Base-by-base conservation (phyloP, 2,888 invertebrate genomes). In the Sinopyrophorus schimmeli region DNA sequence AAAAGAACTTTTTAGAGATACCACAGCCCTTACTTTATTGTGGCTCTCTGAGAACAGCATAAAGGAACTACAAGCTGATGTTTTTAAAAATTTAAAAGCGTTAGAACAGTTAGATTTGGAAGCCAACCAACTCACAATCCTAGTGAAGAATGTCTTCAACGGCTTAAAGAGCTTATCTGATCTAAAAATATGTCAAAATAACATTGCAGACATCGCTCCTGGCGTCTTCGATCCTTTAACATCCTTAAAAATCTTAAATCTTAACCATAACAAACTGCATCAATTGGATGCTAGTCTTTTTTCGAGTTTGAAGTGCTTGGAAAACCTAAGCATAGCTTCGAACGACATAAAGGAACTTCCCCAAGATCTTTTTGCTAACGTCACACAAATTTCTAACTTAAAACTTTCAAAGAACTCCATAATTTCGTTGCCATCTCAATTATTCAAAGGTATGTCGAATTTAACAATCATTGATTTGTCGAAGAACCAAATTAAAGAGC, bases 21-120 rank as follows among this genome's bases (percentile, higher is more conserved):
- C 24, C 17, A 21, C 7, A 2, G 10, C 12, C 11, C 16, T 49
- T 7, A 38, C 21, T 9, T n/a, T 32, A 5, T 10, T 49, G 5
- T 49, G 43, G 43, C 18, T 49, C 3, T 38, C 42, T 0, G 39
- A 32, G 12, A 49, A 49, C 16, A 37, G 43, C 4, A 43, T 49
- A 5, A 30, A 21, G n/a, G 5, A 10, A 6, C 3, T 49, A 14
- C 27, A 20, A n/a, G 15, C 24, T 3, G 23, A 34, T 9, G 17
- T 27, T n/a, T 49, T 49, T 17, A 23, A 11, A 11, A 44, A 30
- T 20, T 18, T 49, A 1, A 5, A 38, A 5, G 3, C 6, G 5
- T 17, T 49, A 16, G 17, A 5, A 5, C 7, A 18, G 6, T 23
- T 49, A 18, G 9, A 26, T 5, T 31, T 49, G 9, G 43, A 49